These are phyloP conservation scores for Temnothorax nylanderi DNA, from an alignment of 1,140 invertebrate species.

Conservation along the genomic window DNA sequence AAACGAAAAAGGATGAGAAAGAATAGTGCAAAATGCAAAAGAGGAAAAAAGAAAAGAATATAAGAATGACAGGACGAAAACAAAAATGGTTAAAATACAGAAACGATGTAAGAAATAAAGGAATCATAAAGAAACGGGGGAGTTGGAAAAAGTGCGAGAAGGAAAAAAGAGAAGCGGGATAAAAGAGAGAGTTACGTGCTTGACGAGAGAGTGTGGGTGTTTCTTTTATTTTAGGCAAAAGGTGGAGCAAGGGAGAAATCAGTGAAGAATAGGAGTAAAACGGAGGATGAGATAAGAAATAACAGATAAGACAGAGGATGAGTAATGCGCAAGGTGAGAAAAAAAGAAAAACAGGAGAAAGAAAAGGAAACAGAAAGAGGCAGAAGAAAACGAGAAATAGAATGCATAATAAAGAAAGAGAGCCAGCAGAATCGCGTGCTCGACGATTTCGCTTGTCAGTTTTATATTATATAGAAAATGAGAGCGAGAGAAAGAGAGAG, in stretches of 20 bases:
- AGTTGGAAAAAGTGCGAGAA: neutral
- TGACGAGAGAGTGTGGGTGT: neutral
- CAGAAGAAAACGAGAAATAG: neutral
- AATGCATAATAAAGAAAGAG: neutral
- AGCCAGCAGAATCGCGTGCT: neutral
- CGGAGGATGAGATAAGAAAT: conserved; percentile 23
- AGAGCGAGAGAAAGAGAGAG: neutral
- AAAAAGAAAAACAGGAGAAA: neutral
- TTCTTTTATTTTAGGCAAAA: conserved; percentile 38
- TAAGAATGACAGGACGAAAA: neutral
- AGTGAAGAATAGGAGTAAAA: conserved; percentile 24
- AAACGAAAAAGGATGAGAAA: neutral
- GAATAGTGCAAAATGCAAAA: neutral
- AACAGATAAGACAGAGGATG: conserved; percentile 8
- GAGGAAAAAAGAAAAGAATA: neutral
- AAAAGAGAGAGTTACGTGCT: conserved; percentile 30
- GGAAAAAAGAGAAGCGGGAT: neutral
- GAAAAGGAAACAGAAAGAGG: conserved; percentile 16
- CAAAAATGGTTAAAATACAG: neutral
- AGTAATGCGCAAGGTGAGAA: conserved; percentile 16
- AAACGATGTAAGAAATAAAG: neutral
- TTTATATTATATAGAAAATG: conserved; percentile 49
- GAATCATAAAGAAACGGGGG: neutral
- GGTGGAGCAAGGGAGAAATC: neutral
- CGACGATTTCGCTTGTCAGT: neutral